These are phyloP conservation scores for Drosophila fulvimacula DNA, from an alignment of 2,888 invertebrate species.

Conservation along the genomic window DNA sequence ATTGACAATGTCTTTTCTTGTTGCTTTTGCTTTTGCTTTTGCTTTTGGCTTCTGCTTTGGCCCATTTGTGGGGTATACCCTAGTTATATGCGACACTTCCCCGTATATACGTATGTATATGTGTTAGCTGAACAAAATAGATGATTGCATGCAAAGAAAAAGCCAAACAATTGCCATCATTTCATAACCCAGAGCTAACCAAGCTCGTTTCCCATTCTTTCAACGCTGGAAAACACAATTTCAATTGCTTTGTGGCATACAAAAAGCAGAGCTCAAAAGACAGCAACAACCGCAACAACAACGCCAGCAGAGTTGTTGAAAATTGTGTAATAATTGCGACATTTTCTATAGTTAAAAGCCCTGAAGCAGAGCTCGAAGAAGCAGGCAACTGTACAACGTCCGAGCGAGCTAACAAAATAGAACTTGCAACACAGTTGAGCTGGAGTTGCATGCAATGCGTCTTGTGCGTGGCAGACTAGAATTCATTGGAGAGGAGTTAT, in stretches of 20 bases:
- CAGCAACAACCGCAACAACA: slow-evolving; percentile 19
- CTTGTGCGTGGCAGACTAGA: not conserved
- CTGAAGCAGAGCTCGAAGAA: slow-evolving; percentile 31
- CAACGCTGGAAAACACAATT: slow-evolving; percentile 58
- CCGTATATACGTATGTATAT: slow-evolving; percentile 6
- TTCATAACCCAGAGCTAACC: slow-evolving; percentile 65
- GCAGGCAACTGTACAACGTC: slow-evolving; percentile 17
- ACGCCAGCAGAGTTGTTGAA: slow-evolving; percentile 21
- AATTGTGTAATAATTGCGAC: slow-evolving; percentile 75
- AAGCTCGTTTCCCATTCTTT: slow-evolving; percentile 67
- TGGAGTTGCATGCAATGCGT: not conserved
- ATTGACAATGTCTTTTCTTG: slow-evolving; percentile 10
- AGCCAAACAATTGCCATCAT: slow-evolving; percentile 69
- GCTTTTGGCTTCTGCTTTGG: slow-evolving; percentile 25
- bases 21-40: not conserved
- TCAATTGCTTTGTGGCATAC: slow-evolving; percentile 57
- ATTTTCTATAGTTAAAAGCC: slow-evolving; percentile 56
- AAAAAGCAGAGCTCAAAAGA: slow-evolving; percentile 33
- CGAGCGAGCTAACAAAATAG: slow-evolving; percentile 24
- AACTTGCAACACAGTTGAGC: slow-evolving; percentile 31
- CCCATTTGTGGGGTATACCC: slow-evolving; percentile 49
- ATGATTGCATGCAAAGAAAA: slow-evolving; percentile 47
- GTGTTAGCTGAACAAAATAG: slow-evolving; percentile 25
- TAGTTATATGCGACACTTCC: slow-evolving; percentile 51
- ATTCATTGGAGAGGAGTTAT: not conserved